Percentiles rank a stretch among this genome's conserved stretches.
phyloP scores from a whole-genome alignment of 2,113 vertebrate genomes.

The Podarcis muralis region DNA sequence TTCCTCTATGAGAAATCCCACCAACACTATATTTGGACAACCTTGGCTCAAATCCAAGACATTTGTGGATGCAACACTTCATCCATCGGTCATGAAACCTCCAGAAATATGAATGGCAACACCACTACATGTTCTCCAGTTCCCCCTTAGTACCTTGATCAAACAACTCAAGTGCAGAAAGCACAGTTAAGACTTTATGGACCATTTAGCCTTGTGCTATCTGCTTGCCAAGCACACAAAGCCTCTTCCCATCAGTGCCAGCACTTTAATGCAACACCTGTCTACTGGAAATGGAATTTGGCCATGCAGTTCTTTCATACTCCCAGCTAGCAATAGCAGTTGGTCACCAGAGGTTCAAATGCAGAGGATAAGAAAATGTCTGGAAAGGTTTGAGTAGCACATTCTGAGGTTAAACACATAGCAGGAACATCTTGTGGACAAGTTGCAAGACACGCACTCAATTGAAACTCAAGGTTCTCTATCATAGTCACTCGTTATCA shows the following conservation, averaged over 20 bases:
- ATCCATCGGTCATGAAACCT: neutral
- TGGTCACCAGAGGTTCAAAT: accelerated
- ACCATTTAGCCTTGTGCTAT: neutral
- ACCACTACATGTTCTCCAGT: neutral
- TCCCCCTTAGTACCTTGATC: neutral
- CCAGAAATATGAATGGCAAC: neutral
- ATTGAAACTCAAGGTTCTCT: neutral
- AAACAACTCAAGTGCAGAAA: neutral
- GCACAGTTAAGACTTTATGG: neutral
- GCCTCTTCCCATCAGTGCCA: neutral
- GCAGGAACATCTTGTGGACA: neutral
- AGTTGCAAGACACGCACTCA: neutral
- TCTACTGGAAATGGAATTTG: neutral
- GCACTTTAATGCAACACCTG: neutral
- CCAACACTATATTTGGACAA: neutral
- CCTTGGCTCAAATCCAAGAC: neutral
- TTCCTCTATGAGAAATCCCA: neutral
- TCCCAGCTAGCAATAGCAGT: neutral
- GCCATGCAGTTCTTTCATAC: neutral
- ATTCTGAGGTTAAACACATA: neutral
- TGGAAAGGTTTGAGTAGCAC: neutral
- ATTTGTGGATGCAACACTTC: neutral
- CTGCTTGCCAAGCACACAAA: neutral
- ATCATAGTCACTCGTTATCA: neutral
- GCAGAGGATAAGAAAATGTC: neutral